These are phyloP conservation scores for Noctua comes DNA, from an alignment of 2,888 invertebrate species.

Conservation along the genomic window DNA sequence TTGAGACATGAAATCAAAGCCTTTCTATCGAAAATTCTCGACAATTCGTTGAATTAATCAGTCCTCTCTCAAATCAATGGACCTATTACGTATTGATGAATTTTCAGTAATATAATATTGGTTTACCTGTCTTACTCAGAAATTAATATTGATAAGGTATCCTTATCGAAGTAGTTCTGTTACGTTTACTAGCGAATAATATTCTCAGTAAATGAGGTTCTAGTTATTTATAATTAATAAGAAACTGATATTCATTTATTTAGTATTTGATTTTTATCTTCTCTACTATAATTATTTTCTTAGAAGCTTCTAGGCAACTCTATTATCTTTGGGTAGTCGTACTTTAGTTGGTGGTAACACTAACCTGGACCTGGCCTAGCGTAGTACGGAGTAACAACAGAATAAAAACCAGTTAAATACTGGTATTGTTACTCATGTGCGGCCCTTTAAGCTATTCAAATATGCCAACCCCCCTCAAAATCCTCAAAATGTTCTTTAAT, in stretches of 20 bases:
- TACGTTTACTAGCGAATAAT: neutral
- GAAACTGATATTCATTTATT: neutral
- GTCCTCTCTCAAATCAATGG: constrained; percentile 1
- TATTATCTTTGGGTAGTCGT: neutral
- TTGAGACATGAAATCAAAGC: neutral
- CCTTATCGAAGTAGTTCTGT: neutral
- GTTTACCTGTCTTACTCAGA: constrained; percentile 2
- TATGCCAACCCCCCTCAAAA: neutral
- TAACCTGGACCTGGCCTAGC: neutral
- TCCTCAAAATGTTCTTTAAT: too few relatives aligned
- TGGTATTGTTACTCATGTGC: too few relatives aligned
- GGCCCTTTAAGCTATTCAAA: neutral
- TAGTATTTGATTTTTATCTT: too few relatives aligned
- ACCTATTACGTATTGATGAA: constrained; percentile 10
- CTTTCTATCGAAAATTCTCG: neutral
- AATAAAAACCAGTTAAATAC: too few relatives aligned
- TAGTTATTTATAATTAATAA: neutral
- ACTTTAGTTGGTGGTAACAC: neutral
- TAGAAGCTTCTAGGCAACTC: neutral
- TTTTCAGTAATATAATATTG: neutral
- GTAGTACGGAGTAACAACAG: too few relatives aligned
- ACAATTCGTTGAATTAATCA: neutral
- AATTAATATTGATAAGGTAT: constrained; percentile 3
- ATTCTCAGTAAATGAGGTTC: neutral
- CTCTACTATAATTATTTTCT: too few relatives aligned